Conservation (phyloP, 1,140 invertebrate species). For the Hypothenemus hampei region DNA sequence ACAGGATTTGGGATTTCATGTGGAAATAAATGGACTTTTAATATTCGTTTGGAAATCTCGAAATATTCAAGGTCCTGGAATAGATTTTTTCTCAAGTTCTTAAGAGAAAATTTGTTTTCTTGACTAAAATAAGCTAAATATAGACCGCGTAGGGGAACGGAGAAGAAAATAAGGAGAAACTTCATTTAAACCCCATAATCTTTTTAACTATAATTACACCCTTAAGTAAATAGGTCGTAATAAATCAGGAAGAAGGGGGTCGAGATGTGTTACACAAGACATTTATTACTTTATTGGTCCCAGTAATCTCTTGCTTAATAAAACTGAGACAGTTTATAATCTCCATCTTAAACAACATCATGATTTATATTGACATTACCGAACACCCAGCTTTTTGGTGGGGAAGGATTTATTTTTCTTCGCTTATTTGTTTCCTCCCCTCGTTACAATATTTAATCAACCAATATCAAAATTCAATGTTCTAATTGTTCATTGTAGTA, state of each 20-base stretch:
- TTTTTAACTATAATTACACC: constrained; percentile 24
- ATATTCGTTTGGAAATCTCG: no score
- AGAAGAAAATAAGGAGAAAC: no score
- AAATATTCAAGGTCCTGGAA: no score
- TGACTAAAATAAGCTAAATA: no score
- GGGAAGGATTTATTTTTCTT: constrained; percentile 6
- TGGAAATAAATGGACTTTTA: constrained; percentile 7
- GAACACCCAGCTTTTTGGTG: constrained; percentile 12
- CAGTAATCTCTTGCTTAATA: constrained; percentile 25
- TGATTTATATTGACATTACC: constrained; percentile 20
- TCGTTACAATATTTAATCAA: no score
- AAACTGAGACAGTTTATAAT: constrained; percentile 21
- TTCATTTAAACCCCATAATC: constrained; percentile 10
- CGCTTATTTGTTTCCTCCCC: no score
- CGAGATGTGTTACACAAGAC: constrained; percentile 25
- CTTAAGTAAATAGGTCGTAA: constrained; percentile 22
- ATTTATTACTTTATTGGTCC: constrained; percentile 27
- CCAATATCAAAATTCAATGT: background rate
- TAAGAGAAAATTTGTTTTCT: no score
- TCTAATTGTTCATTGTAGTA: background rate
- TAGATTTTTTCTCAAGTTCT: no score
- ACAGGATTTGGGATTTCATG: constrained; percentile 8
- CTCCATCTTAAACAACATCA: constrained; percentile 17
- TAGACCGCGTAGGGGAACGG: no score
- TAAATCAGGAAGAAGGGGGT: constrained; percentile 19